Evolutionary conservation across 2,797 vertebrate species (phyloP), one percentile per base, ranked within the genome.

Genomic region (Crypturellus tataupa): DNA sequence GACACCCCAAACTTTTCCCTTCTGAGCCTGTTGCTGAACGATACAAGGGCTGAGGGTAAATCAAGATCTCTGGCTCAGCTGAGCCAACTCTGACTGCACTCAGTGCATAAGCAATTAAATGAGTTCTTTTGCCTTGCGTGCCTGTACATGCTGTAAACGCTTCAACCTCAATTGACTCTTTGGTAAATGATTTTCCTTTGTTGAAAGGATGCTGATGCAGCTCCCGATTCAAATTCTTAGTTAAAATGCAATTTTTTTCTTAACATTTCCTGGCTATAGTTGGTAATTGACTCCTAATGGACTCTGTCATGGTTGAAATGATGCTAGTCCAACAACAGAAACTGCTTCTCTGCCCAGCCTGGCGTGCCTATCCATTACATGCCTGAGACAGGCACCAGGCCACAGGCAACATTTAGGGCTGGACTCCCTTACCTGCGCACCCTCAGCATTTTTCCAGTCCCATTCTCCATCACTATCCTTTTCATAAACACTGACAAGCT

Each of bases 121-220:
- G 84, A 72, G 92, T 90, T 96, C 87, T 89, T 95, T 65, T 94
- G 91, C 96, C 88, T 97, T 19, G 37, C 40, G 31, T 77, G 92
- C 87, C 94, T 95, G 85, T 92, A 93, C 90, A 90, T 27, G 96
- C 96, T 96, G 94, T 96, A 97, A 97, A 96, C 51, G 94, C 92
- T 97, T 97, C 97, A 96, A 97, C 97, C 97, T 97, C 97, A 97
- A 97, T 97, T 97, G 97, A 97, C 97, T 97, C 95, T 80, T 96
- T 96, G 93, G 96, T 97, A 97, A 97, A 97, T 97, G 97, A 97
- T 96, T 97, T 97, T 89, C 95, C 93, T 97, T 97, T 97, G 97
- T 97, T 97, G 95, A 91, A 95, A 97, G 89, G 97, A 96, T 95
- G 97, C 97, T 96, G 97, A 96, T 97, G 95, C 94, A 97, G 96